phyloP scores from a whole-genome alignment of 2,888 invertebrate species.

The Brachypalpus laphriformis region DNA sequence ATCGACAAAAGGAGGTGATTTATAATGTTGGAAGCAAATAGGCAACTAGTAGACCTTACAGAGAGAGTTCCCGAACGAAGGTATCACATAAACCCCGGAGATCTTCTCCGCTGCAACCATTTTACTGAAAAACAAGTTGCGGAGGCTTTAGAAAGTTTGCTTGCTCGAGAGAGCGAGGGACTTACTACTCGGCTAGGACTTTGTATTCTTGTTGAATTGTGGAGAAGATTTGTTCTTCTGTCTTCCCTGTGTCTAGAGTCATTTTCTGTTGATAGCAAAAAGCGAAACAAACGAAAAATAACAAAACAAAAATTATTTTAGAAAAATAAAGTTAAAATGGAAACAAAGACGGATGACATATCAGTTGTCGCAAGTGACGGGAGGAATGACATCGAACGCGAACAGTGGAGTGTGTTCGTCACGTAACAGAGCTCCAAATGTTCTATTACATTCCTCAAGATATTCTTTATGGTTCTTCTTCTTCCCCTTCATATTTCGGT shows the following conservation, averaged over 20 bases:
- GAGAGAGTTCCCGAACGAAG: conserved; percentile 92
- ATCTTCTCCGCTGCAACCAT: conserved; percentile 93
- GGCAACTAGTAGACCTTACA: conserved; percentile 85
- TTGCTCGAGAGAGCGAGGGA: conserved; percentile 70
- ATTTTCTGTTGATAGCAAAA: conserved; percentile 79
- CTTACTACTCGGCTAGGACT: conserved; percentile 96
- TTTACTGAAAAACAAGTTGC: conserved; percentile 84
- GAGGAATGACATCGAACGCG: neutral
- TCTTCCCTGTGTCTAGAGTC: conserved; percentile 79
- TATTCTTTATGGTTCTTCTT: too few species aligned
- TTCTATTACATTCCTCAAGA: neutral
- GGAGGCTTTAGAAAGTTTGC: neutral
- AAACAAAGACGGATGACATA: neutral
- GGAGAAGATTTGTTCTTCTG: conserved; percentile 86
- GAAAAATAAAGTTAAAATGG: neutral
- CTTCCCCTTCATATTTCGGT: too few species aligned
- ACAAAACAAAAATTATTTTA: neutral
- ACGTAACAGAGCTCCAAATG: neutral
- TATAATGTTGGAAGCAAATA: neutral
- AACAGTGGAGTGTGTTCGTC: neutral
- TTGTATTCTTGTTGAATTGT: conserved; percentile 94
- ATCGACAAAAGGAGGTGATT: neutral
- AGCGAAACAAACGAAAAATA: too few species aligned
- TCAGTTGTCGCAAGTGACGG: conserved; percentile 7
- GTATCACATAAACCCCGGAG: conserved; percentile 95